These are phyloP conservation scores for Synanceia verrucosa DNA, from an alignment of 2,797 vertebrate species.

Conservation along the genomic window DNA sequence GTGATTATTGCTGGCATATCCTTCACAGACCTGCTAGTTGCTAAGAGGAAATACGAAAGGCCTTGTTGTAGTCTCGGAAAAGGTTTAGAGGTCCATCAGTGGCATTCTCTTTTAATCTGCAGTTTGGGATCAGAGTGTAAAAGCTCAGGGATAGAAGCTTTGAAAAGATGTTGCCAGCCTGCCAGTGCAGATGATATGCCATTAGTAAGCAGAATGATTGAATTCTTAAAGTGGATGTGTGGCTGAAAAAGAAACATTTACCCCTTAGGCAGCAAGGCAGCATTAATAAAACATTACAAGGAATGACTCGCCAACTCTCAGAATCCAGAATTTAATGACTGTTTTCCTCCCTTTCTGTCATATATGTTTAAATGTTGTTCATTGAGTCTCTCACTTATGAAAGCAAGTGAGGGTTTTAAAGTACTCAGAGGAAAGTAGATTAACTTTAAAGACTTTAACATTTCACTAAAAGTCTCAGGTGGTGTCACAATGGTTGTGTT, in stretches of 20 bases:
- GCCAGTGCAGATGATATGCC: slow-evolving; percentile 58
- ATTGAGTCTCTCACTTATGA: slow-evolving; percentile 33
- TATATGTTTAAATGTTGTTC: slow-evolving; percentile 47
- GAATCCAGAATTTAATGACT: slow-evolving; percentile 62
- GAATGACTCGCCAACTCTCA: slow-evolving; percentile 62
- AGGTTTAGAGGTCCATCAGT: slow-evolving; percentile 10
- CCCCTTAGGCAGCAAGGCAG: slow-evolving; percentile 67
- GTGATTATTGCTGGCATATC: slow-evolving; percentile 2
- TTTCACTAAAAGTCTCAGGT: slow-evolving; percentile 20
- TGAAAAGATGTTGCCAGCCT: slow-evolving; percentile 49
- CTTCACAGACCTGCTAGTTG: not conserved
- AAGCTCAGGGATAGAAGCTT: slow-evolving; percentile 34
- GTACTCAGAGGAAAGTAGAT: slow-evolving; percentile 2
- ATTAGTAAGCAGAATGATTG: slow-evolving; percentile 75
- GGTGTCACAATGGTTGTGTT: slow-evolving; percentile 23
- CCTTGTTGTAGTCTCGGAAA: not conserved
- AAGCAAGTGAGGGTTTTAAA: not conserved
- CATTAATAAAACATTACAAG: slow-evolving; percentile 83
- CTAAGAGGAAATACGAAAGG: not conserved
- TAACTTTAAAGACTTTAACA: slow-evolving; percentile 30
- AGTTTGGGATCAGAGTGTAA: slow-evolving; percentile 42
- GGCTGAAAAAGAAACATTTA: slow-evolving; percentile 71
- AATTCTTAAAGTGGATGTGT: slow-evolving; percentile 69
- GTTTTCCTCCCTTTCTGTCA: slow-evolving; percentile 40
- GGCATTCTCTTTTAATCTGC: slow-evolving; percentile 41